A percentile compares a stretch with the other conserved stretches of the same genome.
Conservation (phyloP, 1,140 invertebrate genomes). For the Drosophila paulistorum region DNA sequence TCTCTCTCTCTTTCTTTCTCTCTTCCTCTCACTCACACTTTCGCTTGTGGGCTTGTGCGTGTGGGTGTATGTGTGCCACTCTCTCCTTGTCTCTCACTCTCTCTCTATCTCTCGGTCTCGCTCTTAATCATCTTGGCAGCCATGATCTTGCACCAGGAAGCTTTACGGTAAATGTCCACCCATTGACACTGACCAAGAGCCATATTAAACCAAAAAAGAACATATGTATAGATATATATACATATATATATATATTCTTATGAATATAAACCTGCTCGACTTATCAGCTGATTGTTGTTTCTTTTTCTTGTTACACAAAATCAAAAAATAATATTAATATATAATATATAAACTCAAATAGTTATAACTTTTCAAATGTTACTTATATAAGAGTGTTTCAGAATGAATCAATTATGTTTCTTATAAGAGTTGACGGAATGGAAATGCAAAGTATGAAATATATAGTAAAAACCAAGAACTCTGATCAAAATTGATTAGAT, state of each 20-base stretch:
- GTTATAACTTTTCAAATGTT: background rate
- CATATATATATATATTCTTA: background rate
- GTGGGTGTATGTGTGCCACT: background rate
- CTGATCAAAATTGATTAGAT: no score
- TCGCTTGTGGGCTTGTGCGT: no score
- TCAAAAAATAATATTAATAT: constrained; percentile 48
- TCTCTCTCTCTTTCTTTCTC: background rate
- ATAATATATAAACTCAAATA: constrained; percentile 29
- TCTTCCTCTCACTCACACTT: background rate
- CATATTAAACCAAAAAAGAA: constrained; percentile 10
- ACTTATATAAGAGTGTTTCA: constrained; percentile 56
- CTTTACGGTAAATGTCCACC: constrained; percentile 66
- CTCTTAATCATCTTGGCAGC: constrained; percentile 1
- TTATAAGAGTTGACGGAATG: background rate
- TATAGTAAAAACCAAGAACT: no score
- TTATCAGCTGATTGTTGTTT: constrained; percentile 70
- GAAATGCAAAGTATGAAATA: background rate
- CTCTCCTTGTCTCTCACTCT: background rate
- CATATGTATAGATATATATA: background rate
- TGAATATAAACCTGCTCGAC: constrained; percentile 51
- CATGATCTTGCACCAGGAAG: constrained; percentile 27
- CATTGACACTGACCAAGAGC: constrained; percentile 53
- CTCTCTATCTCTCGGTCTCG: background rate
- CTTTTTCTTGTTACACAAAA: constrained; percentile 43
- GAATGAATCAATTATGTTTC: constrained; percentile 12